Evolutionary conservation across 53 echinoderm and acorn worm species (phyloP).

Genomic region (Crossaster papposus): DNA sequence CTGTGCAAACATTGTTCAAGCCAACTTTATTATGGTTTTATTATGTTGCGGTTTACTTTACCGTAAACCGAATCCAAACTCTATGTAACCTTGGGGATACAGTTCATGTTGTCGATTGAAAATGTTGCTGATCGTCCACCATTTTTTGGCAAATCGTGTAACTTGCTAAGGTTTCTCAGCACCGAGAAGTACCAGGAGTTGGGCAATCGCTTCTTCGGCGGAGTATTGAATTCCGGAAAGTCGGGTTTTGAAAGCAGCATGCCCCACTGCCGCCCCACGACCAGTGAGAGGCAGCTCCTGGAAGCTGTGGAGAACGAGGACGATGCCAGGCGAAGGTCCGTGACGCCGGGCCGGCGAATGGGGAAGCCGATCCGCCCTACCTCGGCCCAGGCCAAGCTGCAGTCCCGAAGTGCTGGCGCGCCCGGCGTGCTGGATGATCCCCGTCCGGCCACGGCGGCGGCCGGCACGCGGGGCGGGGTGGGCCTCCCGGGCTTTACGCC

Average conservation of each 20-base stretch:
- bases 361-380: conserved; percentile 86
- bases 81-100: background rate
- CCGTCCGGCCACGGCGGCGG: conserved; percentile 86
- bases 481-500: conserved; percentile 40
- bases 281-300: conserved; percentile 34
- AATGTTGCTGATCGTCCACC: conserved; percentile 4
- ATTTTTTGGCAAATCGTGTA: background rate
- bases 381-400: conserved; percentile 87
- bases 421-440: conserved; percentile 73
- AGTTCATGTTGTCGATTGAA: background rate
- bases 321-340: conserved; percentile 39
- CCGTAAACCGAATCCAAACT: background rate
- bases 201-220: conserved; percentile 35
- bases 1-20: background rate
- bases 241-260: background rate
- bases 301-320: conserved; percentile 38
- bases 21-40: conserved; percentile 3
- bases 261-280: conserved; percentile 33
- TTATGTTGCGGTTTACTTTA: background rate
- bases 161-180: conserved; percentile 19
- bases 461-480: conserved; percentile 65
- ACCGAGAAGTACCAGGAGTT: conserved; percentile 31
- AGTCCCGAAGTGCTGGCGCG: conserved; percentile 68
- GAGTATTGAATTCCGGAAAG: conserved; percentile 26
- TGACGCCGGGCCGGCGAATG: conserved; percentile 78